phyloP scores from a whole-genome alignment of 2,113 vertebrate genomes.

The Plestiodon gilberti region DNA sequence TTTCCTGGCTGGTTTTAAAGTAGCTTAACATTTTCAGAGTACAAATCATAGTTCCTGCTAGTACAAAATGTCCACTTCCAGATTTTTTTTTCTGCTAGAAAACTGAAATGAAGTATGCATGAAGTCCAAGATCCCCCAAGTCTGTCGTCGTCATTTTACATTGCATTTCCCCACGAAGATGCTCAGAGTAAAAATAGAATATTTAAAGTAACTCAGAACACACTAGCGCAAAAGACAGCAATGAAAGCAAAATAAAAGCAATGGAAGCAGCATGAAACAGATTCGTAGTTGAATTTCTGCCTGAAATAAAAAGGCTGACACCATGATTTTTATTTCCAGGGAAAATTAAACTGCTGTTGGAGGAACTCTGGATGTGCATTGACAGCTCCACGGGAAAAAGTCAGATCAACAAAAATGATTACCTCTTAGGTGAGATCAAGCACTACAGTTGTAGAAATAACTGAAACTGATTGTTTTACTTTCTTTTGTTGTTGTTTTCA shows the following conservation, averaged over 20 bases:
- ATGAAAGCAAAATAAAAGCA: too few species aligned
- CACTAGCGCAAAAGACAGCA: too few species aligned
- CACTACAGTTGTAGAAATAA: neutral
- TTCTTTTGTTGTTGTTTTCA: neutral
- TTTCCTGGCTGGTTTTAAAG: too few species aligned
- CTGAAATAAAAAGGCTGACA: neutral
- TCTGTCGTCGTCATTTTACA: too few species aligned
- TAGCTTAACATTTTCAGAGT: neutral
- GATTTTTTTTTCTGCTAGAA: neutral
- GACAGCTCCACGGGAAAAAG: constrained; percentile 70
- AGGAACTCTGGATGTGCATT: constrained; percentile 90
- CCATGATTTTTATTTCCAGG: constrained; percentile 72
- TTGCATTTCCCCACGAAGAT: too few species aligned
- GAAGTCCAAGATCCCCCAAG: neutral
- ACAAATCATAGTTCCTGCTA: neutral
- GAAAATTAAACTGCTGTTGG: constrained; percentile 84
- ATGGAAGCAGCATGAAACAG: too few species aligned
- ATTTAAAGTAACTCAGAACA: too few species aligned
- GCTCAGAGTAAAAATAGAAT: too few species aligned
- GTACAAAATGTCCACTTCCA: neutral
- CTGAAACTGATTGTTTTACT: neutral
- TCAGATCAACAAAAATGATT: constrained; percentile 36
- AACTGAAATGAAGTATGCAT: too few species aligned
- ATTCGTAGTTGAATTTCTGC: neutral
- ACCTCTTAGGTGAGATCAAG: constrained; percentile 64